Base-by-base conservation (phyloP, 2,888 invertebrate genomes). In the Tinea trinotella region DNA sequence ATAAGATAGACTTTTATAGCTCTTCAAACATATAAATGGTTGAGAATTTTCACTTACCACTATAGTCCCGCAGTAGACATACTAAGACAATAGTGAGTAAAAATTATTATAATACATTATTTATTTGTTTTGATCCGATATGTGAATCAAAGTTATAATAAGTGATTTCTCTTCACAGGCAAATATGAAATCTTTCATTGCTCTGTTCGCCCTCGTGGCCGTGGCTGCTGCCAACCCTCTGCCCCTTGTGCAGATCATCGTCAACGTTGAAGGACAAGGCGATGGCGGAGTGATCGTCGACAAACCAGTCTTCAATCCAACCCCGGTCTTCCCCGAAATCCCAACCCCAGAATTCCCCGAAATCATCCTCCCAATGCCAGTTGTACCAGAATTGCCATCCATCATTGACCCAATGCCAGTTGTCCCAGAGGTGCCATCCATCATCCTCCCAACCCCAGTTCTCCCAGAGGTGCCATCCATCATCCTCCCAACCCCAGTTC, bases 131-230 rank as follows among this genome's bases (percentile, higher is more conserved):
- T n/a, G n/a, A n/a, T n/a, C n/a, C n/a, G n/a, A n/a, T n/a, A n/a
- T n/a, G n/a, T n/a, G n/a, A n/a, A n/a, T n/a, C n/a, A n/a, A n/a
- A n/a, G 24, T 7, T 7, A 24, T 5, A 24, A 7, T 7, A 24
- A 36, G 6, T 36, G 4, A n/a, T 36, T n/a, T 36, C 12, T n/a
- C 12, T 36, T 9, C 12, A 36, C 36, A 36, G 36, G 12, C 9
- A 7, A 36, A 5, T 52, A 76, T 76, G 74, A 72, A 70, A 60
- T 60, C 62, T 56, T 65, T 71, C 62, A 57, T 72, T 54, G 69
- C 65, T 54, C 53, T 75, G 20, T 59, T 69, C 56, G 71, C 70
- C 57, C 54, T 75, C 22, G 56, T 74, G 74, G 61, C n/a, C n/a
- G n/a, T n/a, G n/a, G n/a, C n/a, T n/a, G n/a, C n/a, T n/a, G n/a